Evolutionary conservation across 2,888 invertebrate genomes (phyloP), one percentile per base, ranked within the genome.

Genomic region (Catocala sponsa): DNA sequence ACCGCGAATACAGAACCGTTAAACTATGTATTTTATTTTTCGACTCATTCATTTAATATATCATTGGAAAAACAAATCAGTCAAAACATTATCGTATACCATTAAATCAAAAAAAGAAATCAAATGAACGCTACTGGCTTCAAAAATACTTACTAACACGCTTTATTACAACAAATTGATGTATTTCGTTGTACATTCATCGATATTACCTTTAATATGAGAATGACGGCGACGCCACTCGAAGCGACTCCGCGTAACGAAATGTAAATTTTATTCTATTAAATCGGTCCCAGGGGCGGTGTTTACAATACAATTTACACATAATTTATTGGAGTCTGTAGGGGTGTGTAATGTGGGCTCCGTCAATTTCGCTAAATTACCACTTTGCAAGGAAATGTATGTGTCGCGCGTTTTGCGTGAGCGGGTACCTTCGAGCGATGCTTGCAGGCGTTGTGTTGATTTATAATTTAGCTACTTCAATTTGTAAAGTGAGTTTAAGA

Each of bases 291-390:
- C 78, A 55, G 67, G 76, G 73, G 76, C 65, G 73, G 65, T 77
- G 76, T 83, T 81, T 79, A 80, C 80, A 80, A 80, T 80, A 81
- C 80, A 84, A 82, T 83, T 81, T 79, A 76, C 74, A 78, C 79
- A 64, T 80, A 82, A 84, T 82, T 81, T 81, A 81, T 80, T 79
- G 71, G 68, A 77, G 70, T 70, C 76, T 74, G 59, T 59, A 66
- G 57, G 71, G 70, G 70, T 72, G 66, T 72, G 74, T 78, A 71
- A 73, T 72, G 72, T 68, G 73, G 73, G 71, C 52, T 66, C 55
- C 50, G 53, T 55, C 66, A 69, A 76, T 73, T 76, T 75, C 56
- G 44, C 52, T 25, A 73, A 76, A 76, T 76, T 71, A 71, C 67
- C 68, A 71, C 76, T 73, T 69, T 70, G 43, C 50, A 11, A 51